A percentile compares a stretch with the other conserved stretches of the same genome.
Conservation (phyloP, 2,888 invertebrate genomes). For the Lochmaea capreae region DNA sequence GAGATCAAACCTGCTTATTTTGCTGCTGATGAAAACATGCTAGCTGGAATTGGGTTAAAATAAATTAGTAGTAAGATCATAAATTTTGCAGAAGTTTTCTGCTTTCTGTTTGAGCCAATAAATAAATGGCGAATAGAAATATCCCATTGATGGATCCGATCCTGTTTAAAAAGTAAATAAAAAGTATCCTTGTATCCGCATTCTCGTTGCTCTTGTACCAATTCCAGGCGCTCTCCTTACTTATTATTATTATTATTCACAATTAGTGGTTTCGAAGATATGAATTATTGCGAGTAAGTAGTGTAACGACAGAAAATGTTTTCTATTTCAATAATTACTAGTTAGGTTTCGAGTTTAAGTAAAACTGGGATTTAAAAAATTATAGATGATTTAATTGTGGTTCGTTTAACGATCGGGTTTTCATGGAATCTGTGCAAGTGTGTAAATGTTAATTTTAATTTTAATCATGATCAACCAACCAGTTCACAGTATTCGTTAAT, state of each 20-base stretch:
- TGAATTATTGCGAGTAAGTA: slow-evolving; percentile 41
- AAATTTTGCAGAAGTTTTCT: too few relatives aligned
- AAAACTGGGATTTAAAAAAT: slow-evolving; percentile 16
- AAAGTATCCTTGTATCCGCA: slow-evolving; percentile 40
- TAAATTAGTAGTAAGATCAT: too few relatives aligned
- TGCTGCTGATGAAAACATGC: too few relatives aligned
- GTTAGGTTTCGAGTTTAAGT: slow-evolving; percentile 21
- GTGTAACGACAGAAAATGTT: slow-evolving; percentile 33
- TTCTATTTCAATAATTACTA: slow-evolving; percentile 40
- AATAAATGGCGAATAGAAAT: too few relatives aligned
- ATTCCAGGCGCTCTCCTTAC: slow-evolving; percentile 46
- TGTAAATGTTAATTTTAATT: not conserved
- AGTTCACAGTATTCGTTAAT: not conserved
- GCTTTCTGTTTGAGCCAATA: too few relatives aligned
- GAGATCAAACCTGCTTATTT: too few relatives aligned
- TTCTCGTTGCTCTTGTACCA: slow-evolving; percentile 41
- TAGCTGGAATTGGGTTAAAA: too few relatives aligned
- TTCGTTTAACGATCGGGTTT: not conserved
- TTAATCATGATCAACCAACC: not conserved
- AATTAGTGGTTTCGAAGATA: slow-evolving; percentile 38
- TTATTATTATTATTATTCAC: slow-evolving; percentile 39
- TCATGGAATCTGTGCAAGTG: not conserved
- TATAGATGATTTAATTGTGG: slow-evolving; percentile 16
- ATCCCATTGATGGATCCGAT: slow-evolving; percentile 1
- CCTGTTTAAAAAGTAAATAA: slow-evolving; percentile 20